These are phyloP conservation scores for Anolis carolinensis DNA, from an alignment of 2,113 vertebrate genomes.

Conservation along the genomic window DNA sequence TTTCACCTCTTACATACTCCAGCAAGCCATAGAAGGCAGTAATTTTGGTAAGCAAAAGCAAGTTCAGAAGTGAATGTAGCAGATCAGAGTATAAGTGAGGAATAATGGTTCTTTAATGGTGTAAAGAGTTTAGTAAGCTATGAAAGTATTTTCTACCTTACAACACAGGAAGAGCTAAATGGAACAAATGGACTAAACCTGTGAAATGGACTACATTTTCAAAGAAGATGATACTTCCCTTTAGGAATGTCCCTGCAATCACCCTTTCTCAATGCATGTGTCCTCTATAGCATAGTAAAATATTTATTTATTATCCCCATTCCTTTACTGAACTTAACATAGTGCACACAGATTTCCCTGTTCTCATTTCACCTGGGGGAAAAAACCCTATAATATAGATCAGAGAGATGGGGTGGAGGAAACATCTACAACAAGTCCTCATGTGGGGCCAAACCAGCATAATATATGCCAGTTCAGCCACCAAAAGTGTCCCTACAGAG, in stretches of 20 bases:
- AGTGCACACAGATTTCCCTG: too few species aligned
- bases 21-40: background rate
- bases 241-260: background rate
- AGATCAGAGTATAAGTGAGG: background rate
- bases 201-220: background rate
- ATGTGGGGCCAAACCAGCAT: too few species aligned
- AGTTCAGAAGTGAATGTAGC: background rate
- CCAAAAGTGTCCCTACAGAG: too few species aligned
- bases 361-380: too few species aligned
- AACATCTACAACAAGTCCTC: too few species aligned
- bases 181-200: background rate
- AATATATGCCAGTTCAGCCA: too few species aligned
- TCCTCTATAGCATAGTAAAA: too few species aligned
- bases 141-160: background rate
- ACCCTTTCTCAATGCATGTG: too few species aligned
- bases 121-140: background rate
- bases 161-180: background rate
- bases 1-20: constrained; percentile 9
- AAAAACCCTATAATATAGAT: too few species aligned
- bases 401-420: too few species aligned
- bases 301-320: too few species aligned
- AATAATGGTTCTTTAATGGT: background rate
- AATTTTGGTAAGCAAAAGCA: constrained; percentile 9
- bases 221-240: background rate
- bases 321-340: too few species aligned